These are phyloP conservation scores for Cossypha heuglini DNA, from an alignment of 2,797 vertebrate species.

Conservation along the genomic window DNA sequence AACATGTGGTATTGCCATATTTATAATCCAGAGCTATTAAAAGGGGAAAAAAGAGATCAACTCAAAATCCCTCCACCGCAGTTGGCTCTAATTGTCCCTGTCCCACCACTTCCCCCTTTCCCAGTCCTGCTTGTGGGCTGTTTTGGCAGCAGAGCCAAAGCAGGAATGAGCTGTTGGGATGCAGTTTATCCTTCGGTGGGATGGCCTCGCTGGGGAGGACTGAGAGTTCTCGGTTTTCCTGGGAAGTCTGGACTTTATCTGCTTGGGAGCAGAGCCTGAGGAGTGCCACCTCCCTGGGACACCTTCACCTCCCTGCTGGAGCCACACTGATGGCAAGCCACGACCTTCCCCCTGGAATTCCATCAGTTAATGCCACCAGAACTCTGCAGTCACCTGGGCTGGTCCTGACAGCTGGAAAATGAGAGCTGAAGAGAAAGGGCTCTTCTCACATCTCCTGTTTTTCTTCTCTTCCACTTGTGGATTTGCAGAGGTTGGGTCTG, in stretches of 20 bases:
- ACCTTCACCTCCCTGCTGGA: no score
- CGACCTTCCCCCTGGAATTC: not conserved
- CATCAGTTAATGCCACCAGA: not conserved
- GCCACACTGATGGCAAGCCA: not conserved
- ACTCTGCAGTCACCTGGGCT: not conserved
- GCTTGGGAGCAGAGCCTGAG: not conserved
- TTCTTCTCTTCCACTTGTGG: not conserved
- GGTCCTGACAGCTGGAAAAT: not conserved
- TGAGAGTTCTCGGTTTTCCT: not conserved
- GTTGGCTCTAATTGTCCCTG: constrained; percentile 64
- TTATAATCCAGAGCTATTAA: constrained; percentile 46
- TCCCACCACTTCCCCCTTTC: constrained; percentile 54
- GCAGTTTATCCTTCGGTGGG: constrained; percentile 1
- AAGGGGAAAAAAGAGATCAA: constrained; percentile 51
- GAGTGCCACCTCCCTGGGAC: not conserved
- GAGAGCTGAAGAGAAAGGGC: not conserved
- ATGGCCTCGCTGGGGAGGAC: not conserved
- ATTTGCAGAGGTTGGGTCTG: not conserved
- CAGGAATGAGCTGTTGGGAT: constrained; percentile 48
- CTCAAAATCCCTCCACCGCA: constrained; percentile 33
- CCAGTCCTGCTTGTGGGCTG: constrained; percentile 37
- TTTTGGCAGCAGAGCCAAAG: constrained; percentile 21
- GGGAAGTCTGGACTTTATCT: not conserved
- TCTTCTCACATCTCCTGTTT: not conserved
- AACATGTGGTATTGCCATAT: constrained; percentile 61